Percentiles rank a stretch among this genome's conserved stretches.
Conservation (phyloP, 2,888 invertebrate species). For the Adela reaumurella region DNA sequence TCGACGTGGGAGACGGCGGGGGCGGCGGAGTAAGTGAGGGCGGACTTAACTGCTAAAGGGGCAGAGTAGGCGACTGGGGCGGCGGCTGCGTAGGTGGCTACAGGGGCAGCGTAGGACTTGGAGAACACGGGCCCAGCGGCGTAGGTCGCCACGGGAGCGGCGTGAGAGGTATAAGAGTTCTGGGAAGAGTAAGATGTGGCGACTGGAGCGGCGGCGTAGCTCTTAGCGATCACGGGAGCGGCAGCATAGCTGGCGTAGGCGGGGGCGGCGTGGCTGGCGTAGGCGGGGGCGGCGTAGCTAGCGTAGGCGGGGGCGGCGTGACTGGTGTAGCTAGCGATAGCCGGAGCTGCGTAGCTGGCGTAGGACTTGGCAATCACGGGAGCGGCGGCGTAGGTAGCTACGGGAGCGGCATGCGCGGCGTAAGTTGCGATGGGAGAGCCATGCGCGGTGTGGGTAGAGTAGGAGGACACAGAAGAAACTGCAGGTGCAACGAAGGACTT, state of each 20-base stretch:
- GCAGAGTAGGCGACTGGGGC: slow-evolving; percentile 21
- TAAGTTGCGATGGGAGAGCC: slow-evolving; percentile 20
- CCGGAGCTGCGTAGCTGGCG: slow-evolving; percentile 27
- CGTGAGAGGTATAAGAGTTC: too few species aligned
- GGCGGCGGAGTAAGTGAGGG: slow-evolving; percentile 29
- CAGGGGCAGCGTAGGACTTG: neutral
- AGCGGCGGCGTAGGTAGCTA: too few species aligned
- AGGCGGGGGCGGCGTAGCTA: slow-evolving; percentile 14
- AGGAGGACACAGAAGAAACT: too few species aligned
- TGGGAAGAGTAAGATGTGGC: too few species aligned
- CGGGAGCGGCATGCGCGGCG: too few species aligned
- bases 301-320: slow-evolving; percentile 14
- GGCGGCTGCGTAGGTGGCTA: slow-evolving; percentile 10
- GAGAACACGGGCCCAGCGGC: slow-evolving; percentile 3
- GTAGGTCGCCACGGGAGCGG: slow-evolving; percentile 24
- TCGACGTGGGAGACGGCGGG: slow-evolving; percentile 50
- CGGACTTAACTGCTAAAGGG: slow-evolving; percentile 20
- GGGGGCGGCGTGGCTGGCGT: slow-evolving; percentile 9
- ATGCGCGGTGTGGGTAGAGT: too few species aligned
- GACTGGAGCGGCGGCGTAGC: too few species aligned
- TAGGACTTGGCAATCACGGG: slow-evolving; percentile 40
- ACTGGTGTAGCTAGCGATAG: slow-evolving; percentile 19
- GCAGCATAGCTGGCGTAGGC: too few species aligned
- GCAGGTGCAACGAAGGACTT: slow-evolving; percentile 23
- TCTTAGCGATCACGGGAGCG: too few species aligned